Base-by-base conservation (phyloP, 2,113 vertebrate genomes). In the Lichenostomus cassidix region DNA sequence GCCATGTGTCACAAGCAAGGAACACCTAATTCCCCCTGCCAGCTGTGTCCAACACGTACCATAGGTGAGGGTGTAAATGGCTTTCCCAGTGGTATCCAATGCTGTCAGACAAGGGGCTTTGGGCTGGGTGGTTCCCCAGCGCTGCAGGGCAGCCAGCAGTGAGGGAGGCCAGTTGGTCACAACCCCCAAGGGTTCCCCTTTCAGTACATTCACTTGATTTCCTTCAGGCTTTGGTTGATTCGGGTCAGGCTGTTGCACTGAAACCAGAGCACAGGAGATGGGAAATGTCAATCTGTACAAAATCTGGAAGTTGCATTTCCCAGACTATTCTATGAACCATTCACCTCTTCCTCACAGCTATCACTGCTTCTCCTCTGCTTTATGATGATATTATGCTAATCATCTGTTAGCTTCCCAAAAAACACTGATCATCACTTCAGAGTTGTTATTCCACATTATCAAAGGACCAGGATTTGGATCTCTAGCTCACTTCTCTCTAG, bases 201-300 rank as follows among this genome's bases (percentile, higher is more conserved):
- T 97, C 19, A 99, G 97, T 60, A 98, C 97, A 22, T 95, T 98
- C 97, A 98, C 98, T 90, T 98, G 98, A 42, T 97, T 97, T 81
- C 99, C 99, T 96, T 99, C 99, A 3, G 99, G 98, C 96, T 98
- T 99, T 33, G 99, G 99, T 97, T 99, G 99, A 95, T 99, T 98
- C 22, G 99, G 99, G 94, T 99, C 99, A 17, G 98, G 98, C 71
- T 99, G 99, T 95, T 99, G 99, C 94, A 99, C 99, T 99, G 83
- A 67, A 97, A 94, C 4, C 52, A 86, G 96, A 95, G 27, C 6
- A 88, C 50, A 95, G 37, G 10, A 50, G 46, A 91, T 49, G 3
- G 17, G 6, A 67, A 39, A 71, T 3, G 42, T 93, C 39, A 90
- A 18, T 63, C 31, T 17, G 39, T 20, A 86, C 10, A 31, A 65